A percentile compares a stretch with the other conserved stretches of the same genome.
These are phyloP conservation scores for Zeugodacus cucurbitae DNA, from an alignment of 1,140 invertebrate species.

Conservation along the genomic window DNA sequence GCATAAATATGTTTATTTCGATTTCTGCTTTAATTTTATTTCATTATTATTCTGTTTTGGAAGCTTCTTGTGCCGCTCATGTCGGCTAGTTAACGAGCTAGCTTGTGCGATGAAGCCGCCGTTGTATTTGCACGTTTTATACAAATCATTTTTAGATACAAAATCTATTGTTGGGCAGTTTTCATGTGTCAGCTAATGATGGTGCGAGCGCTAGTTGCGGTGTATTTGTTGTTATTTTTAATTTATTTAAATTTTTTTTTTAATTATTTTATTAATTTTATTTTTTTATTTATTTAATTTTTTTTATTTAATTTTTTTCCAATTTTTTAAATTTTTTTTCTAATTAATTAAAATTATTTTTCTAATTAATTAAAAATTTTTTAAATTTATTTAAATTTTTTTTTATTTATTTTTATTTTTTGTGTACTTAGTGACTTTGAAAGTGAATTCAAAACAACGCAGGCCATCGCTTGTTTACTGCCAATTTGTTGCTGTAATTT, in stretches of 20 bases:
- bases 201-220: no score
- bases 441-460: not conserved
- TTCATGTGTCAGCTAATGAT: not conserved
- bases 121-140: slow-evolving; percentile 22
- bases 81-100: not conserved
- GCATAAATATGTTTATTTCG: not conserved
- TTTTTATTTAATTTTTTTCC: not conserved
- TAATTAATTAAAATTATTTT: no score
- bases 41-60: no score
- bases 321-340: not conserved
- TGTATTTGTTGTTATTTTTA: not conserved
- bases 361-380: no score
- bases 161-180: not conserved
- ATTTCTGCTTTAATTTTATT: not conserved
- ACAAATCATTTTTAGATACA: not conserved
- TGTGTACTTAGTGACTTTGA: not conserved
- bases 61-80: not conserved
- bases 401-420: not conserved
- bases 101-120: not conserved
- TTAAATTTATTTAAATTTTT: no score
- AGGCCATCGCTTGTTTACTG: not conserved
- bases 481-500: not conserved
- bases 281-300: not conserved
- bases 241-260: not conserved
- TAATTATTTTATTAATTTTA: not conserved